Evolutionary conservation across 64 coral and sea anemone genomes (phyloP).

Genomic region (Dendrophyllia cribrosa): DNA sequence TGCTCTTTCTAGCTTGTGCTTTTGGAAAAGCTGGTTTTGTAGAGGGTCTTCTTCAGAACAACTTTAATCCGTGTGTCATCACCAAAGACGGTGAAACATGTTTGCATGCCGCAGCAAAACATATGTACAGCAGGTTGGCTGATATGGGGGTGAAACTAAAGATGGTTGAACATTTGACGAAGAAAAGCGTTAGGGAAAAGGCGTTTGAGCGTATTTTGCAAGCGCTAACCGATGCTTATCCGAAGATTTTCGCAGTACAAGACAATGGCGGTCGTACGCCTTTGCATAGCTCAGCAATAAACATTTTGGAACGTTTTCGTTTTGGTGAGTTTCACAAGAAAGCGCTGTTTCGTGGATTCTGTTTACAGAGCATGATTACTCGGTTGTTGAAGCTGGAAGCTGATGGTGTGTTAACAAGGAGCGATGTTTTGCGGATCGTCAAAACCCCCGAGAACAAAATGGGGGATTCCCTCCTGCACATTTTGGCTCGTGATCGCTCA

Average conservation of each 20-base stretch:
- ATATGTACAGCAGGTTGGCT: neutral
- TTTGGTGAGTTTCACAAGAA: neutral
- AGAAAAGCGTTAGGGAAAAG: neutral
- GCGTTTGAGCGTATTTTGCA: conserved; percentile 6
- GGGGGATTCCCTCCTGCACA: conserved; percentile 27
- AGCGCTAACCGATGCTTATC: neutral
- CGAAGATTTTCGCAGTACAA: neutral
- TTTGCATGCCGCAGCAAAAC: conserved; percentile 10
- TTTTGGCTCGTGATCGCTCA: neutral
- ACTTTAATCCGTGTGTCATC: neutral
- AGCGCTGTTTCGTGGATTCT: neutral
- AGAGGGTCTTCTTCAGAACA: neutral
- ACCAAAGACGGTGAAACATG: conserved; percentile 24
- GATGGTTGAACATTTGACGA: too few relatives aligned
- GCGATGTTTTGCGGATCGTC: neutral
- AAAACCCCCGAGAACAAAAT: neutral
- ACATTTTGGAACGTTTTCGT: too few relatives aligned
- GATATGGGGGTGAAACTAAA: too few relatives aligned
- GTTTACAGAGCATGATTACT: neutral
- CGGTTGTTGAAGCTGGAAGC: neutral
- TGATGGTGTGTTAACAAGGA: neutral
- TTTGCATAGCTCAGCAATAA: neutral
- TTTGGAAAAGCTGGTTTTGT: conserved; percentile 40
- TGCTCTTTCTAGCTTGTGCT: conserved; percentile 31
- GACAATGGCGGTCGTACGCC: neutral